These are phyloP conservation scores for Ptilonorhynchus violaceus DNA, from an alignment of 2,113 vertebrate species.

Conservation along the genomic window DNA sequence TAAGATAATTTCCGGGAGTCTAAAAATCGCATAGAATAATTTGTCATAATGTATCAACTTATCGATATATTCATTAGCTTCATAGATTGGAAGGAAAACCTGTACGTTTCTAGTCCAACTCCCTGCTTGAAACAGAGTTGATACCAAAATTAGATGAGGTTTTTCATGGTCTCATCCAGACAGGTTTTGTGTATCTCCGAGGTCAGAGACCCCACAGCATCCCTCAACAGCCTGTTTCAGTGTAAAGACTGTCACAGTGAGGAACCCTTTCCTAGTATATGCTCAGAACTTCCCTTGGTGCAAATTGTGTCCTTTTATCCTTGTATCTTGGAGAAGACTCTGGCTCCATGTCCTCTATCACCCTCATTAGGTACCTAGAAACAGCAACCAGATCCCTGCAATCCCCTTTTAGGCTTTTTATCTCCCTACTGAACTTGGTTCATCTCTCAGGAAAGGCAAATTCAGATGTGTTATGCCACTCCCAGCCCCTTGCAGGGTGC, in stretches of 20 bases:
- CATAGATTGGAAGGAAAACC: background rate
- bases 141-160: background rate
- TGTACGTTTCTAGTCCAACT: background rate
- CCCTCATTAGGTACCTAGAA: background rate
- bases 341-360: background rate
- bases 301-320: background rate
- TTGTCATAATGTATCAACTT: background rate
- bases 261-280: background rate
- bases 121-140: background rate
- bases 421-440: background rate
- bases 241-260: background rate
- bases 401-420: background rate
- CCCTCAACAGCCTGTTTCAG: background rate
- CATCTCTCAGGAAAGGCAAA: background rate
- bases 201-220: background rate
- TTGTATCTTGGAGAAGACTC: background rate
- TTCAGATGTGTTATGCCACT: fast-evolving
- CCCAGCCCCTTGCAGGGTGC: background rate
- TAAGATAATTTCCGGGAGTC: background rate
- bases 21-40: background rate
- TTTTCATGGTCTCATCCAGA: background rate
- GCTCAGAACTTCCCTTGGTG: background rate
- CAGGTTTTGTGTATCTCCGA: background rate
- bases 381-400: background rate
- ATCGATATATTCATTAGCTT: background rate